phyloP scores from a whole-genome alignment of 2,113 vertebrate species.

The Formicarius rufipectus region DNA sequence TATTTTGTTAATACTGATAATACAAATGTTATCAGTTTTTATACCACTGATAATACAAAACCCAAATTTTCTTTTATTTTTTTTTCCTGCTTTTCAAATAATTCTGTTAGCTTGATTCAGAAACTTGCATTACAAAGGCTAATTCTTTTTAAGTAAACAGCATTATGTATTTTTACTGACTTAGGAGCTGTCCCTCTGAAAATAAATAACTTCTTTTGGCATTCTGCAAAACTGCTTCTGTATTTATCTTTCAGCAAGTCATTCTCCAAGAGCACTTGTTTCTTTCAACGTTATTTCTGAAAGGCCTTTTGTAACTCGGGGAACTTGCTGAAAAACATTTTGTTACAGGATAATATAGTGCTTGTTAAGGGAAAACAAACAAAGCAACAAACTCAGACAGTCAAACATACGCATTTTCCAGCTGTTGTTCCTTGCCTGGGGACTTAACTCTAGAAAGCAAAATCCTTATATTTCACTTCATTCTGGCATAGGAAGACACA shows the following conservation, averaged over 20 bases:
- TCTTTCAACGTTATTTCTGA: neutral
- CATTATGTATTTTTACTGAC: neutral
- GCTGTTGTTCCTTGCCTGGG: slow-evolving; percentile 14
- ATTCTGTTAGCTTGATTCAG: neutral
- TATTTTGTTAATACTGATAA: neutral
- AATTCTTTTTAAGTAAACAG: neutral
- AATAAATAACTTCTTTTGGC: slow-evolving; percentile 31
- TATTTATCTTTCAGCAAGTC: slow-evolving; percentile 40
- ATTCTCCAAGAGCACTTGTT: neutral
- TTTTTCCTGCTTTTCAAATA: neutral
- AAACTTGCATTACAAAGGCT: neutral
- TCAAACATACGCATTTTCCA: slow-evolving; percentile 1
- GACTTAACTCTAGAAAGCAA: slow-evolving; percentile 10
- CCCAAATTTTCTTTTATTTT: neutral
- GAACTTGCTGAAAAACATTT: slow-evolving; percentile 13
- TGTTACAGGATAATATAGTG: neutral
- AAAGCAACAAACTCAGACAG: neutral
- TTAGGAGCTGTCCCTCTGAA: neutral
- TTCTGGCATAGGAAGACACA: neutral
- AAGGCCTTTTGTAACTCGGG: neutral
- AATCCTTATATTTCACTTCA: neutral
- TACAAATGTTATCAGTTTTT: neutral
- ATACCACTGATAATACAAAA: neutral
- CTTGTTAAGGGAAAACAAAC: slow-evolving; percentile 30
- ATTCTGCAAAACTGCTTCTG: slow-evolving; percentile 11